Evolutionary conservation across 2,113 vertebrate genomes (phyloP).

Genomic region (Diadophis punctatus): DNA sequence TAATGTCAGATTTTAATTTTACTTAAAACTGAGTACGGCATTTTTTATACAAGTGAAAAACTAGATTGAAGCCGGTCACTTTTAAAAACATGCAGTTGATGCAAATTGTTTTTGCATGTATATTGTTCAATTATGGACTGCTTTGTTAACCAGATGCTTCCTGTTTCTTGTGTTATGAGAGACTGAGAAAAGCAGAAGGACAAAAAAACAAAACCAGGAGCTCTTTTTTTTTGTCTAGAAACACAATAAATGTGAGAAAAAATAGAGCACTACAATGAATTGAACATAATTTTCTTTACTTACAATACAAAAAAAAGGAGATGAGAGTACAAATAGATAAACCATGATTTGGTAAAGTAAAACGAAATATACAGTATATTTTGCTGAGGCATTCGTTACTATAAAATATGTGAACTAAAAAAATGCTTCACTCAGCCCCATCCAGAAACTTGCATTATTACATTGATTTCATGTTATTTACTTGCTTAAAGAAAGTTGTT

Average conservation of each 20-base stretch:
- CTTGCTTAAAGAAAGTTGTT: background rate
- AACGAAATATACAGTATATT: background rate
- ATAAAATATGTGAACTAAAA: background rate
- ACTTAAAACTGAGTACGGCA: background rate
- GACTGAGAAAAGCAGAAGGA: background rate
- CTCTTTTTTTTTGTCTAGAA: background rate
- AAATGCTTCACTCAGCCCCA: background rate
- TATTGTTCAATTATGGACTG: background rate
- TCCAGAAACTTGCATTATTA: background rate
- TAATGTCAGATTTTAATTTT: background rate
- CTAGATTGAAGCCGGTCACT: background rate
- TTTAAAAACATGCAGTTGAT: background rate
- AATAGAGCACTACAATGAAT: background rate
- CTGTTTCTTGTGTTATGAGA: background rate
- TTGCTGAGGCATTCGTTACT: background rate
- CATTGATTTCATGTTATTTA: background rate
- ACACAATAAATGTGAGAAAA: background rate
- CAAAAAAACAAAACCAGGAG: background rate
- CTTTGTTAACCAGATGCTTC: slow-evolving; percentile 8
- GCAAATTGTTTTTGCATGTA: background rate
- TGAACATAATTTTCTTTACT: background rate
- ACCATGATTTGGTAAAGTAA: background rate
- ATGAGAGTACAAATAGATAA: background rate
- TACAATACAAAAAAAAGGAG: background rate
- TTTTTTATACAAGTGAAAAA: background rate